phyloP scores from a whole-genome alignment of 2,888 invertebrate genomes.

The Ellobium chinense region DNA sequence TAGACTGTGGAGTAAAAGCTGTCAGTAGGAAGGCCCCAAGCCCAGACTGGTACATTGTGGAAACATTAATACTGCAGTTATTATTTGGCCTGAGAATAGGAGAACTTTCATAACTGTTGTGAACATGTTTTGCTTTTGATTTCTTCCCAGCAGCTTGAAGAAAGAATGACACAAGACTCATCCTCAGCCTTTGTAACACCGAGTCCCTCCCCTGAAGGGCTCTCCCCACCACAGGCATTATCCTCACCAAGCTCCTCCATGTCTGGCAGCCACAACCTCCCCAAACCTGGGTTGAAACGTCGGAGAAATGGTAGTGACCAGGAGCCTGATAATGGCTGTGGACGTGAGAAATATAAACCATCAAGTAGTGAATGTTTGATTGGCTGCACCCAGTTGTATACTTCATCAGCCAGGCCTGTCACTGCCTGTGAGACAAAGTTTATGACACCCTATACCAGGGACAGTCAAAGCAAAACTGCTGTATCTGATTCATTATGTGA shows the following conservation, averaged over 20 bases:
- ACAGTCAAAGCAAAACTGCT: not conserved
- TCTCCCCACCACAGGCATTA: constrained; percentile 4
- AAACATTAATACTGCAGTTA: not conserved
- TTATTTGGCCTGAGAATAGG: not conserved
- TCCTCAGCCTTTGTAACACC: constrained; percentile 45
- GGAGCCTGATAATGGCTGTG: too few relatives aligned
- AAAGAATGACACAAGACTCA: constrained; percentile 44
- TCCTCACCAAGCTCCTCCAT: constrained; percentile 1
- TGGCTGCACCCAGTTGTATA: not conserved
- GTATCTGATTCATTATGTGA: not conserved
- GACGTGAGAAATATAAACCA: too few relatives aligned
- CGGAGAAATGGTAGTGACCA: not conserved
- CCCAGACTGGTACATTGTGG: not conserved
- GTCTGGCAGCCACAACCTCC: not conserved
- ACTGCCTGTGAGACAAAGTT: not conserved
- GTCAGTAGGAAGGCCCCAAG: too few relatives aligned
- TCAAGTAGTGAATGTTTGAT: too few relatives aligned
- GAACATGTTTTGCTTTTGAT: not conserved
- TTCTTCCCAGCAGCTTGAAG: constrained; percentile 36
- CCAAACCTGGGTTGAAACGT: constrained; percentile 14
- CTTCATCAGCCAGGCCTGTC: not conserved
- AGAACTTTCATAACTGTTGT: too few relatives aligned
- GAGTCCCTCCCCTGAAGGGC: constrained; percentile 41
- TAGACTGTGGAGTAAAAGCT: too few relatives aligned
- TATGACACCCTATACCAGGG: not conserved